phyloP scores from a whole-genome alignment of 2,888 invertebrate species.

The Tenthredo scrophulariae region DNA sequence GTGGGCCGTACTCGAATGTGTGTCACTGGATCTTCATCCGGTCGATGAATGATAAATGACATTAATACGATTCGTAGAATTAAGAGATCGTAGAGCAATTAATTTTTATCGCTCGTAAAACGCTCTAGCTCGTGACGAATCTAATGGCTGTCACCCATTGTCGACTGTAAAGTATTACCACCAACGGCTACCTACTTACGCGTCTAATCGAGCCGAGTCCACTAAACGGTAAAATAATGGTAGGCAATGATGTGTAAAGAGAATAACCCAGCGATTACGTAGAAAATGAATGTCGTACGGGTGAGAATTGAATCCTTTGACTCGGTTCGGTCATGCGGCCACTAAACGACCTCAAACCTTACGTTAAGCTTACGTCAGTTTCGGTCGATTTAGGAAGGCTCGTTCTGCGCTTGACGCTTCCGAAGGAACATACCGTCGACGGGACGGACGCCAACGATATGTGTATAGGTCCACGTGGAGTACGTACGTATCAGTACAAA shows the following conservation, averaged over 20 bases:
- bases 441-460: not conserved
- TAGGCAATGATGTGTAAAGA: slow-evolving; percentile 1
- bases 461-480: slow-evolving; percentile 22
- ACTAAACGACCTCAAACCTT: slow-evolving; percentile 61
- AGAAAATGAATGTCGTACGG: not conserved
- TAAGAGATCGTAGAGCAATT: slow-evolving; percentile 53
- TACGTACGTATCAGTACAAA: slow-evolving; percentile 13
- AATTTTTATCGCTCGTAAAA: slow-evolving; percentile 52
- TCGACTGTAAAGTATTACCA: not conserved
- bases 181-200: slow-evolving; percentile 42
- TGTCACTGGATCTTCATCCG: slow-evolving; percentile 13
- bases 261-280: not conserved
- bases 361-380: not conserved
- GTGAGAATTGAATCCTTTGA: not conserved
- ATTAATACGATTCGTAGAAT: slow-evolving; percentile 52
- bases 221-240: slow-evolving; percentile 7
- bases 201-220: not conserved
- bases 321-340: slow-evolving; percentile 28
- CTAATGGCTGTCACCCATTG: slow-evolving; percentile 40
- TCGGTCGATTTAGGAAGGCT: not conserved
- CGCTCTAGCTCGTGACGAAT: slow-evolving; percentile 22
- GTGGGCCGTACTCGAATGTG: slow-evolving; percentile 14
- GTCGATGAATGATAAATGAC: slow-evolving; percentile 47
- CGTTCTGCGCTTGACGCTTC: not conserved
- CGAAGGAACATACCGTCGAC: not conserved